A percentile compares a stretch with the other conserved stretches of the same genome.
Conservation (phyloP, 2,113 vertebrate species). For the Prunella himalayana region DNA sequence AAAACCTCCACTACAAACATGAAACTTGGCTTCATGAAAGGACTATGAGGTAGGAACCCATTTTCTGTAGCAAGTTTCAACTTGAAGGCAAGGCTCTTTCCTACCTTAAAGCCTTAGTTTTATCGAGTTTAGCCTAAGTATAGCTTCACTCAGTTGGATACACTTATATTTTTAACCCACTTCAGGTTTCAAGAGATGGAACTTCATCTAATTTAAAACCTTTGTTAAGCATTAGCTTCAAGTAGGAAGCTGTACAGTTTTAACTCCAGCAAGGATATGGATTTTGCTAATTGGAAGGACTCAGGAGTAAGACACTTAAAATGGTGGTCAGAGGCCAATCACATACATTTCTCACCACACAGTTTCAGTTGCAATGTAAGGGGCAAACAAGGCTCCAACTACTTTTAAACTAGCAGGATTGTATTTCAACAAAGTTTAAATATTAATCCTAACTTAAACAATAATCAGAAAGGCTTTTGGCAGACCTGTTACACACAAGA, state of each 20-base stretch:
- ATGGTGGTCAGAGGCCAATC: not conserved
- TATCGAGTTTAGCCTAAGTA: not conserved
- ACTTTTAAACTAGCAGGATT: not conserved
- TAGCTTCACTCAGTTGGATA: not conserved
- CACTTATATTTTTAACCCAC: not conserved
- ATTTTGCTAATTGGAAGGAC: not conserved
- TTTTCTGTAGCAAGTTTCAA: not conserved
- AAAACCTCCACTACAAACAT: conserved; percentile 84
- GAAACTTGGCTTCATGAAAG: conserved; percentile 80
- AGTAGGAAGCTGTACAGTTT: not conserved
- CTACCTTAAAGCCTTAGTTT: not conserved
- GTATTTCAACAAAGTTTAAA: not conserved
- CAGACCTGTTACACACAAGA: not conserved
- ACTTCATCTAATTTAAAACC: not conserved
- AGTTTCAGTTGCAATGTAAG: not conserved
- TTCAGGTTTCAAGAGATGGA: not conserved
- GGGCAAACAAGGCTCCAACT: not conserved
- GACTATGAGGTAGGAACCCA: conserved; percentile 69
- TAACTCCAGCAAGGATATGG: not conserved
- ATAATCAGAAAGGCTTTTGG: not conserved
- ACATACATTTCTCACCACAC: not conserved
- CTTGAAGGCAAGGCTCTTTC: not conserved
- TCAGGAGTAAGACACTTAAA: not conserved
- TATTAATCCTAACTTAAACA: not conserved
- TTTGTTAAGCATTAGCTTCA: not conserved